Percentiles rank a stretch among this genome's conserved stretches.
Evolutionary conservation across 2,113 vertebrate species (phyloP).

Genomic region (Tyrannus savana): DNA sequence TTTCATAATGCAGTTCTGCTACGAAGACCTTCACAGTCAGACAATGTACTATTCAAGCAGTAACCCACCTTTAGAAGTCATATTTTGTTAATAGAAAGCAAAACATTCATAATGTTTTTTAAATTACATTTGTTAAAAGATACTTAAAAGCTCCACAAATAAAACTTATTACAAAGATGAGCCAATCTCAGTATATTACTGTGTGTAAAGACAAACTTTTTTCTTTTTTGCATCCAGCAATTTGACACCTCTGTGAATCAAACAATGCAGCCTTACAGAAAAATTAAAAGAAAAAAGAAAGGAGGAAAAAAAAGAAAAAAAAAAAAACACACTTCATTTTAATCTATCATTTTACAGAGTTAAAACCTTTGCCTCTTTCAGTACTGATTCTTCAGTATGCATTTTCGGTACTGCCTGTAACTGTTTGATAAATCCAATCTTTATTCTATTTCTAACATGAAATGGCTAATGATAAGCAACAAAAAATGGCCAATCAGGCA

Average conservation of each 20-base stretch:
- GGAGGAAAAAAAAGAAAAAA: neutral
- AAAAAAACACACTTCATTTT: neutral
- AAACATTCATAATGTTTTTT: neutral
- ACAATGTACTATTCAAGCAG: conserved; percentile 36
- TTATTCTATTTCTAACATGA: conserved; percentile 73
- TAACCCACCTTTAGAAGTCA: neutral
- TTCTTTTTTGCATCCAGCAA: conserved; percentile 85
- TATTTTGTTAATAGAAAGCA: conserved; percentile 42
- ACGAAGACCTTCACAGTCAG: conserved; percentile 36
- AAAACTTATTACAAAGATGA: conserved; percentile 10
- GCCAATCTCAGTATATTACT: conserved; percentile 20
- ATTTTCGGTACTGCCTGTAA: conserved; percentile 1
- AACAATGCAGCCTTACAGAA: neutral
- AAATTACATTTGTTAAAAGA: conserved; percentile 19
- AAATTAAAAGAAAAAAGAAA: neutral
- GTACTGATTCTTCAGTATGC: conserved; percentile 26
- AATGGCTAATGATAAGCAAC: conserved; percentile 79
- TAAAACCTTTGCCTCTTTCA: conserved; percentile 33
- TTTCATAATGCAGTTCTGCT: conserved; percentile 53
- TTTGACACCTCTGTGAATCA: conserved; percentile 56
- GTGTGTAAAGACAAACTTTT: conserved; percentile 31
- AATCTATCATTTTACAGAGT: neutral
- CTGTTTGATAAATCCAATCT: conserved; percentile 64
- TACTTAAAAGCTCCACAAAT: conserved; percentile 37
- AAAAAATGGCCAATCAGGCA: conserved; percentile 71